phyloP scores from a whole-genome alignment of 2,113 vertebrate species.

The Festucalex cinctus region DNA sequence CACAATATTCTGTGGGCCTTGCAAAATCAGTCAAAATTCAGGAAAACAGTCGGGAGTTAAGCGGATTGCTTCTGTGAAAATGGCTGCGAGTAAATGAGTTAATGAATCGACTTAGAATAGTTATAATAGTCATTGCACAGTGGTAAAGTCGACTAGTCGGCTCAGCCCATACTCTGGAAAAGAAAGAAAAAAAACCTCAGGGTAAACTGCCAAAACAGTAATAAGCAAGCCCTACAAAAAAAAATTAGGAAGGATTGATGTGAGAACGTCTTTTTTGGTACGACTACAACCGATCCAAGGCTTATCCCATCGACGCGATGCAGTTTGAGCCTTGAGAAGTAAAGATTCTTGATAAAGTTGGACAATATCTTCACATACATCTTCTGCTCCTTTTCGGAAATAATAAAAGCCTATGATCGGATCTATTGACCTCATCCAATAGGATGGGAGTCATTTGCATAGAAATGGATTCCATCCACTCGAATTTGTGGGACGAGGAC shows the following conservation, averaged over 20 bases:
- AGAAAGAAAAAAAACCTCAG: no score
- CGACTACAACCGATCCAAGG: not conserved
- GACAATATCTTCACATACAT: slow-evolving; percentile 65
- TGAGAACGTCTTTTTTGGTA: not conserved
- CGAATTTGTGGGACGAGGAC: slow-evolving; percentile 55
- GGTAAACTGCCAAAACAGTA: no score
- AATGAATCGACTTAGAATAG: no score
- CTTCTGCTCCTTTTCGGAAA: slow-evolving; percentile 59
- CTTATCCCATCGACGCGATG: not conserved
- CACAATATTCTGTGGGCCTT: no score
- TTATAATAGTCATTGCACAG: no score
- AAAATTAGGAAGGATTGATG: not conserved
- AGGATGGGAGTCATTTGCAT: slow-evolving; percentile 73
- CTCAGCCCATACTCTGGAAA: no score
- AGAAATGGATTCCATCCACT: slow-evolving; percentile 73
- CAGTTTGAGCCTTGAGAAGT: slow-evolving; percentile 27
- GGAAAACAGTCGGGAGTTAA: no score
- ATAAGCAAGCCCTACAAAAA: no score
- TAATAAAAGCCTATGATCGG: slow-evolving; percentile 64
- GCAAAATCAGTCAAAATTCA: no score
- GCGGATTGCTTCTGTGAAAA: no score
- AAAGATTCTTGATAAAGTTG: slow-evolving; percentile 57
- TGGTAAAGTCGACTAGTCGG: no score
- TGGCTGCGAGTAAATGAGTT: no score
- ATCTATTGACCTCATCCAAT: slow-evolving; percentile 65